Evolutionary conservation across 2,113 vertebrate genomes (phyloP), one percentile per base, ranked within the genome.

Genomic region (Lophura nycthemera): DNA sequence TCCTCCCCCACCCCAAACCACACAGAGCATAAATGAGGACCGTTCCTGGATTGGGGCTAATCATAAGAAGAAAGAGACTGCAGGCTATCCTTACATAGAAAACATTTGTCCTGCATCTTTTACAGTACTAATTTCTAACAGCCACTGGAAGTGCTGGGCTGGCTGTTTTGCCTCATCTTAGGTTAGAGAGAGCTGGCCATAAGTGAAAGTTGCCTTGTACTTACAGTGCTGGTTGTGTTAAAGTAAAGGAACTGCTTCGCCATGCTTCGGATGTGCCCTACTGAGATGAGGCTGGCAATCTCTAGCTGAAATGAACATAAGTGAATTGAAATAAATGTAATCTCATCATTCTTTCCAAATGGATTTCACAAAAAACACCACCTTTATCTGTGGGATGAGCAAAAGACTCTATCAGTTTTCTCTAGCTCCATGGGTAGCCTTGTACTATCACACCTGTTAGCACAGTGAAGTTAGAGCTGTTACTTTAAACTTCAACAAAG

Each of bases 171-270:
- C 45, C 32, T 76, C 24, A 8, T 54, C 61, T 30, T 7, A 0
- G 1, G 47, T 48, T 45, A 75, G 67, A 86, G 34, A 0, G 8
- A 65, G 32, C 47, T 78, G 45, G 29, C 86, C 38, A 3, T 16
- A 50, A 36, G 56, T 43, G 34, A 52, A 59, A 54, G 11, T 13
- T 34, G 66, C 40, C 8, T 71, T 89, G 45, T 59, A 98, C 99
- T 98, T 96, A 99, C 99, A 0, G 97, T 98, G 60, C 80, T 74
- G 21, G 97, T 99, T 45, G 97, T 97, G 50, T 98, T 99, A 34
- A 99, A 97, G 21, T 81, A 92, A 65, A 99, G 96, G 38, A 98
- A 38, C 96, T 99, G 99, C 89, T 99, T 98, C 34, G 99, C 99
- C 98, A 98, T 97, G 56, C 97, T 99, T n/a, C 96, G 93, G 17